Percentiles rank a stretch among this genome's conserved stretches.
These are phyloP conservation scores for Camponotus fellah DNA, from an alignment of 2,888 invertebrate species.

Conservation along the genomic window DNA sequence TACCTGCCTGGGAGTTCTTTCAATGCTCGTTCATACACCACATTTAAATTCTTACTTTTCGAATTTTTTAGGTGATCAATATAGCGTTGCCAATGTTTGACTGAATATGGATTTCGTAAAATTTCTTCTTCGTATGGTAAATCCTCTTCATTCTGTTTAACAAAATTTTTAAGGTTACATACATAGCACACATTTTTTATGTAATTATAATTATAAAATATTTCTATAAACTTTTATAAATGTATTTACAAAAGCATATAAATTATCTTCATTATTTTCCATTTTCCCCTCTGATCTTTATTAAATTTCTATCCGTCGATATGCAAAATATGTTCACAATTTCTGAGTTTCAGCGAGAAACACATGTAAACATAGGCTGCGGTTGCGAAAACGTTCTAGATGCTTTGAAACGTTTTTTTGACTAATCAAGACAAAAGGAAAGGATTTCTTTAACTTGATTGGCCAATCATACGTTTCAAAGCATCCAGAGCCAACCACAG, in stretches of 20 bases:
- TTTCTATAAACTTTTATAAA: conserved; percentile 11
- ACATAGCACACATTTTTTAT: not conserved
- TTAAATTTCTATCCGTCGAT: not conserved
- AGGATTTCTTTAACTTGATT: too few relatives aligned
- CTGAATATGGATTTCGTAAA: conserved; percentile 97
- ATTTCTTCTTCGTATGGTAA: conserved; percentile 99
- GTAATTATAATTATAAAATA: not conserved
- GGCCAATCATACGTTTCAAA: too few relatives aligned
- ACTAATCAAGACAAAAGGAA: too few relatives aligned
- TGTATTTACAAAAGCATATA: conserved; percentile 78
- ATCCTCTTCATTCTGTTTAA: conserved; percentile 95
- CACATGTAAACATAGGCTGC: not conserved
- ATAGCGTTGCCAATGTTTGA: conserved; percentile 99
- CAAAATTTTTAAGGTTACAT: conserved; percentile 19
- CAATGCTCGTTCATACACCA: conserved; percentile 98
- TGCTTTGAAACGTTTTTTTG: too few relatives aligned
- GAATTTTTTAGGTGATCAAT: conserved; percentile 97
- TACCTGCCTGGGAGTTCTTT: conserved; percentile 98
- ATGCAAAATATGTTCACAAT: not conserved
- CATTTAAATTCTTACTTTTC: conserved; percentile 93
- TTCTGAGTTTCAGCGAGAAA: not conserved
- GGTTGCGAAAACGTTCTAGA: too few relatives aligned
- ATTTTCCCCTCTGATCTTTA: not conserved
- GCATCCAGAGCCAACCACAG: too few relatives aligned
- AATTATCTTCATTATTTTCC: conserved; percentile 73